A percentile compares a stretch with the other conserved stretches of the same genome.
These are phyloP conservation scores for Epinotia ramella DNA, from an alignment of 2,888 invertebrate genomes.

Conservation along the genomic window DNA sequence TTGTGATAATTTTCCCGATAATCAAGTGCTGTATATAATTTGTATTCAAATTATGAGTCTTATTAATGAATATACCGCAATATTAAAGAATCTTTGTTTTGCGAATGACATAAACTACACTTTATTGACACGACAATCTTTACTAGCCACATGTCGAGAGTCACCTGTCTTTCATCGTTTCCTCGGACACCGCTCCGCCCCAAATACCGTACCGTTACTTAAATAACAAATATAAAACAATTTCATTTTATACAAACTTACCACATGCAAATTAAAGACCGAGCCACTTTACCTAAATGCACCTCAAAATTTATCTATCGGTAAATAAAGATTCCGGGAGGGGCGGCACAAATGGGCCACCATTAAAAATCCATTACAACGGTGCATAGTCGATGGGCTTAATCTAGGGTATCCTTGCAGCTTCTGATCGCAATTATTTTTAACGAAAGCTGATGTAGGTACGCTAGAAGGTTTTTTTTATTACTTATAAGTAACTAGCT, in stretches of 20 bases:
- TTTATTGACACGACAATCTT: no score
- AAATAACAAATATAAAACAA: not conserved
- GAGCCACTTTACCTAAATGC: constrained; percentile 22
- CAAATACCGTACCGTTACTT: no score
- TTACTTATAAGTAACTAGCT: no score
- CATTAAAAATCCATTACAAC: constrained; percentile 73
- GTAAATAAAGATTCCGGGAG: constrained; percentile 49
- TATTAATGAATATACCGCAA: no score
- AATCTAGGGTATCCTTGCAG: constrained; percentile 53
- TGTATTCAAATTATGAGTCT: no score
- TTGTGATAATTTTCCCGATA: no score
- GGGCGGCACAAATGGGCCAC: constrained; percentile 55
- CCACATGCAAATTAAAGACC: constrained; percentile 16
- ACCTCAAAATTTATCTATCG: constrained; percentile 28
- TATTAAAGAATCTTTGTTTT: no score
- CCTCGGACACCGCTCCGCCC: no score
- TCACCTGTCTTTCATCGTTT: no score
- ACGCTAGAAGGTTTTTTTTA: not conserved
- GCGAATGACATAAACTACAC: no score
- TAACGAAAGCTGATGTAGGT: not conserved
- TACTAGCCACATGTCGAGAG: no score
- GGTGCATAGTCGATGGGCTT: constrained; percentile 63
- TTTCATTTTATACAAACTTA: not conserved
- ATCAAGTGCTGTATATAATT: no score
- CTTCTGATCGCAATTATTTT: constrained; percentile 4